phyloP scores from a whole-genome alignment of 1,140 invertebrate species.

The Drosophila leontia region DNA sequence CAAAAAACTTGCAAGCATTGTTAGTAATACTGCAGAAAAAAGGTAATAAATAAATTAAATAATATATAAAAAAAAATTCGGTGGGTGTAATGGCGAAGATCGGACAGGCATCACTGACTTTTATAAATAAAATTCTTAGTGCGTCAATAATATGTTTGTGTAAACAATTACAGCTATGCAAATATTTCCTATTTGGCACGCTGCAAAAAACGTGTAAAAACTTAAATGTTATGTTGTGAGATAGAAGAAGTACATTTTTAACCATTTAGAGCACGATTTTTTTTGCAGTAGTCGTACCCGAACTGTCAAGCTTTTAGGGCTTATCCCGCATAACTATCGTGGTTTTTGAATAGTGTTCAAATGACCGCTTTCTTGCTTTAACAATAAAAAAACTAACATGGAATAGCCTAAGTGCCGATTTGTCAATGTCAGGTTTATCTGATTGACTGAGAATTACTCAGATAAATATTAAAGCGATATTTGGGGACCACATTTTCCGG shows the following conservation, averaged over 20 bases:
- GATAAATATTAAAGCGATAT: background rate
- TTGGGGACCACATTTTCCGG: too few species aligned
- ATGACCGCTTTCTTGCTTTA: background rate
- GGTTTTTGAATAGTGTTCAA: background rate
- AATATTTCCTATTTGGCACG: background rate
- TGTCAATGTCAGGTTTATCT: background rate
- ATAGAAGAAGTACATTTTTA: background rate
- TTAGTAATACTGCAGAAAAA: too few species aligned
- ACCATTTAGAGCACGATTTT: background rate
- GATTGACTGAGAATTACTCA: background rate
- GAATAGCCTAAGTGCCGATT: background rate
- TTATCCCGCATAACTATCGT: background rate
- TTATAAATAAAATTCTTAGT: background rate
- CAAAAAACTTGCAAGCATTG: too few species aligned
- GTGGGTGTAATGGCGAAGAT: background rate
- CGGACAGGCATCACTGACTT: background rate
- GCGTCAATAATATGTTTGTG: background rate
- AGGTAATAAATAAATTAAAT: too few species aligned
- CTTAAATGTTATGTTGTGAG: background rate
- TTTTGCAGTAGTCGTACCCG: background rate
- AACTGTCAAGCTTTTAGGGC: background rate
- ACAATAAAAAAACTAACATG: background rate
- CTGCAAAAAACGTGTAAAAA: slow-evolving; percentile 1
- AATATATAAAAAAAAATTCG: too few species aligned
- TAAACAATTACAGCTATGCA: background rate